Evolutionary conservation across 1,140 invertebrate genomes (phyloP), one percentile per base, ranked within the genome.

Genomic region (Calosoma granatense): DNA sequence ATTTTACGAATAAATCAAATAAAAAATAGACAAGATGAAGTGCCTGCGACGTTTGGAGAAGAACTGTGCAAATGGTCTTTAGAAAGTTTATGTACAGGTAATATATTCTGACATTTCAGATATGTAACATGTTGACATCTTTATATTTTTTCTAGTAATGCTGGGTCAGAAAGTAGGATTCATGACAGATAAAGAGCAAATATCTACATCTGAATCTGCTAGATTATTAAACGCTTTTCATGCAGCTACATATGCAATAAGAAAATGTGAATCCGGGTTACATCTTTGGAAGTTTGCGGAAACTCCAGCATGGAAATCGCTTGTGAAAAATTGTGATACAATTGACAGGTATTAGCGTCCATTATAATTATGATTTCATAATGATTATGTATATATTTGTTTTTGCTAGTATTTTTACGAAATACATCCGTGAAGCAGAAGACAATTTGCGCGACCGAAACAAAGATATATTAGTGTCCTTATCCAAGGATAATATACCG

Each of bases 221-320:
- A 72, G 73, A 68, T 65, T 88, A 62, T 78, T 86, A 56, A 70
- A 81, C 51, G 77, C 81, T 0, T 65, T 86, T 17, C 74, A 66
- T 22, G 71, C 75, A 17, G 78, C 84, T 0, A 82, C 84, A 47
- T 71, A 77, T 1, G 78, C 81, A 1, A 76, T 85, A 57, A 73
- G 78, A 47, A 71, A 75, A 56, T 83, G 84, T 55, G 85, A 85
- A 63, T 64, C 56, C 20, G 81, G 81, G 1, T 70, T 83, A 56
- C 81, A 82, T 26, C 59, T 82, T 9, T 88, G 85, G 85, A 81
- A 84, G 66, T 75, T 83, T n/a, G 71, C 83, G 20, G 64, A 78
- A 2, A 86, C 85, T 0, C 77, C 77, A 0, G 71, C 76, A 17
- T 81, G 78, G 70, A 76, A 72, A 57, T 77, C 74, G 36, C 67